A percentile compares a stretch with the other conserved stretches of the same genome.
phyloP scores from a whole-genome alignment of 2,797 vertebrate species.

The Enoplosus armatus region DNA sequence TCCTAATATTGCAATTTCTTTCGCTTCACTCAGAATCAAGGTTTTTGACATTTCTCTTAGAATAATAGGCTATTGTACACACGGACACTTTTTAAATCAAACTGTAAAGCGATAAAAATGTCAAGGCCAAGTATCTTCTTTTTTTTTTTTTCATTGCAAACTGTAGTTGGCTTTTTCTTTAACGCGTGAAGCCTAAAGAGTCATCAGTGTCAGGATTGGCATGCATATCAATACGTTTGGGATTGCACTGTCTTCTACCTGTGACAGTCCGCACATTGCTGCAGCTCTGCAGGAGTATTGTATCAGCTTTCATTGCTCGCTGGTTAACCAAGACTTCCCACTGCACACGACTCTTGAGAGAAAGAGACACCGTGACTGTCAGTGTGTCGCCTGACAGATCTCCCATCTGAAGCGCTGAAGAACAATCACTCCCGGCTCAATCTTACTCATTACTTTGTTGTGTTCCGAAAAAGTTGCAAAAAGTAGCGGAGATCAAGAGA shows the following conservation, averaged over 20 bases:
- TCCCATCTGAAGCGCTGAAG: slow-evolving; percentile 63
- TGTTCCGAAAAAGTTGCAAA: slow-evolving; percentile 72
- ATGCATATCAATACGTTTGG: slow-evolving; percentile 73
- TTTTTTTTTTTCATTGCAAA: slow-evolving; percentile 31
- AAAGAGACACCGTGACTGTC: slow-evolving; percentile 71
- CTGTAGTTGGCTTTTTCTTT: slow-evolving; percentile 49
- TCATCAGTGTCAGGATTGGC: slow-evolving; percentile 76
- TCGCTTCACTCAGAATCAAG: slow-evolving; percentile 83
- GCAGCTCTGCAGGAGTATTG: slow-evolving; percentile 71
- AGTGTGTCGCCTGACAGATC: slow-evolving; percentile 74
- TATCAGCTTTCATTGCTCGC: slow-evolving; percentile 77
- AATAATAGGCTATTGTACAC: slow-evolving; percentile 82
- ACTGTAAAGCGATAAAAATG: slow-evolving; percentile 80
- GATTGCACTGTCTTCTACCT: slow-evolving; percentile 65
- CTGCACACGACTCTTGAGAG: slow-evolving; percentile 64
- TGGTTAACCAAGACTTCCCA: slow-evolving; percentile 80
- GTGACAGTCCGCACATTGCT: slow-evolving; percentile 65
- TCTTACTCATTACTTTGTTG: slow-evolving; percentile 77
- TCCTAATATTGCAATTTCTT: slow-evolving; percentile 85
- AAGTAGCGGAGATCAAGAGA: slow-evolving; percentile 75
- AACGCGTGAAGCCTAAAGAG: slow-evolving; percentile 63
- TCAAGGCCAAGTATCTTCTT: slow-evolving; percentile 73
- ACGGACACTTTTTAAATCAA: slow-evolving; percentile 82
- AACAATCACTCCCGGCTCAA: slow-evolving; percentile 70
- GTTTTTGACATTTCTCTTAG: slow-evolving; percentile 86